A percentile compares a stretch with the other conserved stretches of the same genome.
Conservation (phyloP, 2,888 invertebrate species). For the Ophion obscuratus region DNA sequence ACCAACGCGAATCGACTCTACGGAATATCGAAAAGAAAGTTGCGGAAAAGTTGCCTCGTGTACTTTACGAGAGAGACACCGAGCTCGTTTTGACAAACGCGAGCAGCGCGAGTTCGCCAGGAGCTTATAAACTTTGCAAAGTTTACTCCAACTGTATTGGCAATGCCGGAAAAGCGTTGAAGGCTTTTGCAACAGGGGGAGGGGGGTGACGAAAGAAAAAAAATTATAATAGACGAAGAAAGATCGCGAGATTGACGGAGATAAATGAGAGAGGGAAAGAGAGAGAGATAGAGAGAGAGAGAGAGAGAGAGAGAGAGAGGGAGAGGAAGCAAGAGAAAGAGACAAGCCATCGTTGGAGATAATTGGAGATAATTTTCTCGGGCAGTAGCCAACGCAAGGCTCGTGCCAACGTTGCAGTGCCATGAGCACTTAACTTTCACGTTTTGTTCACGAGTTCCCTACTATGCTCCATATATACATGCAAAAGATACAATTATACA, state of each 20-base stretch:
- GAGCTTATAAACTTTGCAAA: conserved; percentile 35
- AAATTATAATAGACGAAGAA: conserved; percentile 25
- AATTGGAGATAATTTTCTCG: conserved; percentile 81
- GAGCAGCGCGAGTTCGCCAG: neutral
- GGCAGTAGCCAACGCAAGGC: conserved; percentile 71
- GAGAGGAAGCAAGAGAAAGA: conserved; percentile 44
- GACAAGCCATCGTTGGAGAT: conserved; percentile 71
- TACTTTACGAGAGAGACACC: neutral
- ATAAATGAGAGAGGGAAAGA: neutral
- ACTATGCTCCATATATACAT: conserved; percentile 72
- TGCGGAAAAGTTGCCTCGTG: conserved; percentile 38
- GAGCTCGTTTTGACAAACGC: neutral
- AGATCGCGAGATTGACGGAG: neutral
- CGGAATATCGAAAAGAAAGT: conserved; percentile 56
- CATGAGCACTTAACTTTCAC: conserved; percentile 81
- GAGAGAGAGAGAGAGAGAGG: conserved; percentile 25
- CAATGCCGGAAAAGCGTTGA: conserved; percentile 38
- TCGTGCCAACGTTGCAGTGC: conserved; percentile 73
- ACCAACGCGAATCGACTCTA: conserved; percentile 38
- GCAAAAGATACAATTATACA: neutral
- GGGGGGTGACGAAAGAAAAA: conserved; percentile 19
- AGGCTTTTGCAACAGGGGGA: conserved; percentile 2
- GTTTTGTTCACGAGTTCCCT: conserved; percentile 64
- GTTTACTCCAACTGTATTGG: conserved; percentile 38
- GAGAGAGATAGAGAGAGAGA: conserved; percentile 42